These are phyloP conservation scores for Lumbricus terrestris DNA, from an alignment of 2,888 invertebrate species.

Conservation along the genomic window DNA sequence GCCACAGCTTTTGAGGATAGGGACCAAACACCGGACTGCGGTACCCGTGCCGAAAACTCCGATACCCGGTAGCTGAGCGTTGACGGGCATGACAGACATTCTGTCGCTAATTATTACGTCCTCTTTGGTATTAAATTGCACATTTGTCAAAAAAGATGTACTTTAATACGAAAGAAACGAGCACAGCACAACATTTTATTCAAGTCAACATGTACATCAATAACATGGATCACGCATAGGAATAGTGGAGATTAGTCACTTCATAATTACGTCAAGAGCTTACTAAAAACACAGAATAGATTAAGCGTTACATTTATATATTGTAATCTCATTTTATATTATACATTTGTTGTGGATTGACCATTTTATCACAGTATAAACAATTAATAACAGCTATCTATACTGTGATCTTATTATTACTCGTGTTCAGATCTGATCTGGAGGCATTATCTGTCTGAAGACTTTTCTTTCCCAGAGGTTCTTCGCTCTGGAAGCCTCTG, in stretches of 20 bases:
- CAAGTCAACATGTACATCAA: background rate
- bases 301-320: no score
- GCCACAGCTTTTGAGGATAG: constrained; percentile 83
- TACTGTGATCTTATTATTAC: no score
- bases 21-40: constrained; percentile 81
- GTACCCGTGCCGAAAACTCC: constrained; percentile 91
- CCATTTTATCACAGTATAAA: no score
- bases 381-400: no score
- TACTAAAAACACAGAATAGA: no score
- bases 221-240: background rate
- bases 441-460: no score
- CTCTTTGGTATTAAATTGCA: background rate
- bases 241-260: background rate
- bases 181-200: background rate
- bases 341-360: no score
- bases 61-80: constrained; percentile 73
- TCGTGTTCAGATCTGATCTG: no score
- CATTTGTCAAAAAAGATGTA: background rate
- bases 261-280: background rate
- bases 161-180: background rate
- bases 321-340: no score
- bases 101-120: background rate
- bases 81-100: background rate
- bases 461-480: no score
- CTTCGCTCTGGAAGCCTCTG: no score